These are phyloP conservation scores for Macrosteles quadrilineatus DNA, from an alignment of 1,140 invertebrate genomes.

Conservation along the genomic window DNA sequence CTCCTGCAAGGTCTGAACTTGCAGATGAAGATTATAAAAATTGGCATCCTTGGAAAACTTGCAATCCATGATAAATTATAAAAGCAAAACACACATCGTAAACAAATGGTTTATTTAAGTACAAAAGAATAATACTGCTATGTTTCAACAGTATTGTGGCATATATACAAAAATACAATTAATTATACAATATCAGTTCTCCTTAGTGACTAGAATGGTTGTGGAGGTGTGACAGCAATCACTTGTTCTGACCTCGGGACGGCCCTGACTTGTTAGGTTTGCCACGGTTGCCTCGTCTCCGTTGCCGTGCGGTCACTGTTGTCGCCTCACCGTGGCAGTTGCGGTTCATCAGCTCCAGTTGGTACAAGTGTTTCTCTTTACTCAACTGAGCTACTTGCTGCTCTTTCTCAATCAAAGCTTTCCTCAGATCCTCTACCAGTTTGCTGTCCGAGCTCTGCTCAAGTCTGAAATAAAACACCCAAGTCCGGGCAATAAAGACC, in stretches of 20 bases:
- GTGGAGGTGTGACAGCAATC: not conserved
- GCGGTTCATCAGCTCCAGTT: slow-evolving; percentile 39
- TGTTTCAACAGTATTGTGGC: not conserved
- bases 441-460: slow-evolving; percentile 58
- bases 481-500: too few species aligned
- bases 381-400: slow-evolving; percentile 56
- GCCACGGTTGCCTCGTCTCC: slow-evolving; percentile 10
- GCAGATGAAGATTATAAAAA: too few species aligned
- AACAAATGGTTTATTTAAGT: too few species aligned
- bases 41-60: too few species aligned
- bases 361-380: slow-evolving; percentile 51
- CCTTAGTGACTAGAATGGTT: slow-evolving; percentile 22
- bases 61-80: too few species aligned
- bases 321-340: slow-evolving; percentile 17
- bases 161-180: slow-evolving; percentile 23
- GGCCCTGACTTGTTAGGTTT: slow-evolving; percentile 20
- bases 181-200: slow-evolving; percentile 9
- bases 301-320: slow-evolving; percentile 27
- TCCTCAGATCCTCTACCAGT: slow-evolving; percentile 55
- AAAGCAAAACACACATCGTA: too few species aligned
- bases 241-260: not conserved
- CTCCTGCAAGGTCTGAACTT: too few species aligned
- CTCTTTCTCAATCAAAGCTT: slow-evolving; percentile 57
- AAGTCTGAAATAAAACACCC: slow-evolving; percentile 50
- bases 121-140: too few species aligned